Conservation (phyloP, 2,113 vertebrate species). For the Ptilonorhynchus violaceus region DNA sequence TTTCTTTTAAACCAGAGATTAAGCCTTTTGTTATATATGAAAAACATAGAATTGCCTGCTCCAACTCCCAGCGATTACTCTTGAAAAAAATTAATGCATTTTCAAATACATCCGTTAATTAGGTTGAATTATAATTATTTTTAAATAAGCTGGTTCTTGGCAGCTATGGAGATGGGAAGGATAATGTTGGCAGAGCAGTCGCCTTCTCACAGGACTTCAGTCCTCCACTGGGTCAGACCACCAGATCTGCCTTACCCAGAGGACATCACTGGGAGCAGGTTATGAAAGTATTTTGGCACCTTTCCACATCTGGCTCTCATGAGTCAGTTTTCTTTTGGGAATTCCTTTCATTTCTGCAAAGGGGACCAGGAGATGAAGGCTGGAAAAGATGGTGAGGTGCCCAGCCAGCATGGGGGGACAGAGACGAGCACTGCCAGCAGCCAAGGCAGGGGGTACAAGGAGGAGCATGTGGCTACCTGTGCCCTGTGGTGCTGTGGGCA, state of each 20-base stretch:
- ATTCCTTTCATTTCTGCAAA: neutral
- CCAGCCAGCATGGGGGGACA: neutral
- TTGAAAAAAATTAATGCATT: conserved; percentile 22
- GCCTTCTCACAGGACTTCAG: neutral
- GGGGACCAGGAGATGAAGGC: neutral
- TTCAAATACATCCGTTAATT: conserved; percentile 52
- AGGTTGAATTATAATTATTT: conserved; percentile 51
- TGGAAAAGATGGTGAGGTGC: neutral
- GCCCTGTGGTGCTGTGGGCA: neutral
- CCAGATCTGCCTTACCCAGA: neutral
- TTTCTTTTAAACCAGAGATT: conserved; percentile 40
- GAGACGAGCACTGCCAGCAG: neutral
- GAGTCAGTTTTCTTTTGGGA: neutral
- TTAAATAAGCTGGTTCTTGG: conserved; percentile 37
- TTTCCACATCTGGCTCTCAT: neutral
- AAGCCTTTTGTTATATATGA: conserved; percentile 52
- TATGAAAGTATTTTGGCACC: neutral
- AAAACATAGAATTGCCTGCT: conserved; percentile 31
- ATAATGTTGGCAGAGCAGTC: neutral
- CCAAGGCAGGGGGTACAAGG: neutral
- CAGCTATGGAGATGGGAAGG: neutral
- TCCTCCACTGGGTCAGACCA: neutral
- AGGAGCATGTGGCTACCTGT: neutral
- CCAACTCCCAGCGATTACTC: neutral
- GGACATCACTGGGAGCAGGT: neutral